These are phyloP conservation scores for Onychorhynchus coronatus DNA, from an alignment of 2,113 vertebrate genomes.

Conservation along the genomic window DNA sequence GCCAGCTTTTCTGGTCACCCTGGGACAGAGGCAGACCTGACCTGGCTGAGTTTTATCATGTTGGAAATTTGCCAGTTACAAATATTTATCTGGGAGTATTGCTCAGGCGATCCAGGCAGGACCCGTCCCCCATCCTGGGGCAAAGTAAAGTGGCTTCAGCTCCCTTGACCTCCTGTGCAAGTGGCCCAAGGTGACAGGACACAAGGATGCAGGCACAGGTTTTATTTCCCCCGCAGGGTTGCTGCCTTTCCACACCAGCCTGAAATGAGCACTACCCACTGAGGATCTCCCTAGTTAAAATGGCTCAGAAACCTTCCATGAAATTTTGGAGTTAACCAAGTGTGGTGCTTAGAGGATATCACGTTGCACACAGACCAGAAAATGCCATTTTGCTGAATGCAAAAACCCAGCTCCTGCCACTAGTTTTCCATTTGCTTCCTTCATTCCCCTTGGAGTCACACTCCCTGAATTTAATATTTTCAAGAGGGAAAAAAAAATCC, in stretches of 20 bases:
- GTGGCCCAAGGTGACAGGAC: background rate
- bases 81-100: background rate
- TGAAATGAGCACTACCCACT: background rate
- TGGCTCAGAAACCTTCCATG: background rate
- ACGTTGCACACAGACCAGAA: background rate
- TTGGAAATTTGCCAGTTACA: background rate
- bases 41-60: background rate
- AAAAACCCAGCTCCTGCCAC: background rate
- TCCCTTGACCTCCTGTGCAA: background rate
- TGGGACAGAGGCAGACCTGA: background rate
- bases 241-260: background rate
- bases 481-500: background rate
- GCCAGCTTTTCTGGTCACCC: background rate
- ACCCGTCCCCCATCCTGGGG: accelerated
- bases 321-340: background rate
- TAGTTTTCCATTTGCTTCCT: background rate
- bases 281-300: background rate
- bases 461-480: background rate
- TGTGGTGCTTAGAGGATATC: accelerated
- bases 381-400: background rate
- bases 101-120: background rate
- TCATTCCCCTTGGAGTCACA: background rate
- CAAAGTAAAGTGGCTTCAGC: background rate
- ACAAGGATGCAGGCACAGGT: accelerated
- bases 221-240: background rate